Base-by-base conservation (phyloP, 2,113 vertebrate genomes). In the Peromyscus californicus region DNA sequence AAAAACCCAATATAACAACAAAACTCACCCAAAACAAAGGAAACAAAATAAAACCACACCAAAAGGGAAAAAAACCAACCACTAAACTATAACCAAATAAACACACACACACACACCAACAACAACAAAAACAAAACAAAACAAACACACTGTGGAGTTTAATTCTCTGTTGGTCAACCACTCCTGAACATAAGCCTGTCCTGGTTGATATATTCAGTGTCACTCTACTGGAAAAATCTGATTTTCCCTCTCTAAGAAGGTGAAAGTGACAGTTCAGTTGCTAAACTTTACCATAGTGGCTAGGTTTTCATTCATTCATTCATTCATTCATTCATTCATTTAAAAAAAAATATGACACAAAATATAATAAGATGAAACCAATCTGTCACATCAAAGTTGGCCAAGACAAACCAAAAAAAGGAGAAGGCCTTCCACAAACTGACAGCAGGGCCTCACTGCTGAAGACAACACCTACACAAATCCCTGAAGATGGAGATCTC, bases 121-220 rank as follows among this genome's bases (percentile, higher is more conserved):
- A n/a, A n/a, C n/a, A 48, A 48, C 45, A 48, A 48, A 15, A 69
- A 29, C 11, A 69, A 33, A 69, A 31, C 22, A 69, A 33, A 69
- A 13, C 17, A 10, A 80, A 80, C 21, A 6, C 21, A 15, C 10
- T n/a, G 0, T n/a, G 5, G 19, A 7, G 19, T 57, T 0, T 4
- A 57, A 21, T 82, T 57, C 12, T 13, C 3, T 11, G 10, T n/a
- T 57, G 31, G 17, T 59, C 48, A 82, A n/a, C 19, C 22, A 57
- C 21, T 82, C 2, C 19, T n/a, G 19, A 82, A 22, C 19, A 57
- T 36, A n/a, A 33, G 5, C 21, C 33, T 82, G 33, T 57, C 21
- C 79, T n/a, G 10, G 2, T n/a, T 22, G 19, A 57, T 13, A 59
- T 22, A n/a, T 33, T 22, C 51, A 57, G 10, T 57, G 10, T 82